These are phyloP conservation scores for Candoia aspera DNA, from an alignment of 2,113 vertebrate species.

Conservation along the genomic window DNA sequence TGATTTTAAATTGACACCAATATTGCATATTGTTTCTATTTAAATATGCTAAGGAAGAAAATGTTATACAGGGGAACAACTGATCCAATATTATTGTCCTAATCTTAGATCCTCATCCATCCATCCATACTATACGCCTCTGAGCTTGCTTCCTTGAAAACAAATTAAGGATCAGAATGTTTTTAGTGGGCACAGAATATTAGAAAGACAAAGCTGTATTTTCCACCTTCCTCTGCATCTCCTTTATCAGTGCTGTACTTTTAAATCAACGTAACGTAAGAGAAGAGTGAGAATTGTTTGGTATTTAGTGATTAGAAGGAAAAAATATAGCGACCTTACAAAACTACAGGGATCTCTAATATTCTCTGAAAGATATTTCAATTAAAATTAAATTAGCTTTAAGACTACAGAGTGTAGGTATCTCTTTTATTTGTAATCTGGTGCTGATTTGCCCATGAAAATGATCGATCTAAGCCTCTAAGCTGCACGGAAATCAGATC, in stretches of 20 bases:
- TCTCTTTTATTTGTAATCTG: neutral
- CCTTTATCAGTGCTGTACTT: neutral
- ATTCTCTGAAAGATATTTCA: neutral
- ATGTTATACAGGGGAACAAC: neutral
- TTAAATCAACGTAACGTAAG: neutral
- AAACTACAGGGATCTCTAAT: neutral
- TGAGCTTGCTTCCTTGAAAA: neutral
- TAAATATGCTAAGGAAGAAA: neutral
- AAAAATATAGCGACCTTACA: neutral
- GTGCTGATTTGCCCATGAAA: neutral
- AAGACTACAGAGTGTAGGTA: neutral
- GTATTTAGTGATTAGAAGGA: neutral
- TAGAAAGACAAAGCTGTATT: neutral
- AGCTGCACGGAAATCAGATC: neutral
- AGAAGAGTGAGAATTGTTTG: neutral
- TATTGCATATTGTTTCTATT: neutral
- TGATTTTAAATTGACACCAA: neutral
- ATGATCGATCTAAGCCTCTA: too few species aligned
- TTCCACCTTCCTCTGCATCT: neutral
- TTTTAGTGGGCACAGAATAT: neutral
- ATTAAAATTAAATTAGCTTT: neutral
- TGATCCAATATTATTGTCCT: neutral
- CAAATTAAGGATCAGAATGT: neutral
- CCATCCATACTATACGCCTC: neutral
- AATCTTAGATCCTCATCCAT: neutral